These are phyloP conservation scores for Agrotis exclamationis DNA, from an alignment of 2,888 invertebrate species.

Conservation along the genomic window DNA sequence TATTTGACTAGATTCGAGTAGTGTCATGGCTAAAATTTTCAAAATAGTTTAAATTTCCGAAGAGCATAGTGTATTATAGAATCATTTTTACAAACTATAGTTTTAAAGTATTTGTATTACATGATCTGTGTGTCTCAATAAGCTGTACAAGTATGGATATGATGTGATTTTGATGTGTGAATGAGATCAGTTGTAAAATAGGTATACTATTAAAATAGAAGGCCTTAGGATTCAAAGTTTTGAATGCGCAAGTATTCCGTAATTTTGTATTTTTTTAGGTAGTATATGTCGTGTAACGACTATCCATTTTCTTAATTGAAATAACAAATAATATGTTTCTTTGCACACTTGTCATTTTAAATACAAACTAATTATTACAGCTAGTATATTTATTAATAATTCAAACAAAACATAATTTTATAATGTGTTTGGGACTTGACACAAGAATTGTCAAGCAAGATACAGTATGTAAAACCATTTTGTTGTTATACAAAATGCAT, in stretches of 20 bases:
- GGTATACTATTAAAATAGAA: slow-evolving; percentile 35
- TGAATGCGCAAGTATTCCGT: slow-evolving; percentile 52
- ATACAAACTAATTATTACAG: neutral
- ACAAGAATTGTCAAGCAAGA: slow-evolving; percentile 8
- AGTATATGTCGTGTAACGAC: slow-evolving; percentile 37
- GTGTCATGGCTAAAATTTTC: slow-evolving; percentile 25
- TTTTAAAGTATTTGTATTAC: slow-evolving; percentile 42
- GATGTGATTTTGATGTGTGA: slow-evolving; percentile 42
- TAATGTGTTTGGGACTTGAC: slow-evolving; percentile 11
- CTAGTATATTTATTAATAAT: slow-evolving; percentile 4
- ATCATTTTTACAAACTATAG: slow-evolving; percentile 53
- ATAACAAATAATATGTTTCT: slow-evolving; percentile 16
- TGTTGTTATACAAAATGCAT: slow-evolving; percentile 21
- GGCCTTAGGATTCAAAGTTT: slow-evolving; percentile 42
- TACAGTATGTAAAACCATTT: slow-evolving; percentile 18
- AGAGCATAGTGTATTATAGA: slow-evolving; percentile 55
- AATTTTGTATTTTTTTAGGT: slow-evolving; percentile 51
- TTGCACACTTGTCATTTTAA: slow-evolving; percentile 4
- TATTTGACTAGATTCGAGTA: slow-evolving; percentile 35
- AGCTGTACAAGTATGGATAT: slow-evolving; percentile 37
- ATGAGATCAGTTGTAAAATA: slow-evolving; percentile 51
- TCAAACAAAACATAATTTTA: neutral
- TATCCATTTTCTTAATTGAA: slow-evolving; percentile 32
- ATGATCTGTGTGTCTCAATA: slow-evolving; percentile 43
- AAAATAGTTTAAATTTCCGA: slow-evolving; percentile 38